Evolutionary conservation across 2,888 invertebrate genomes (phyloP).

Genomic region (Choreutis nemorana): DNA sequence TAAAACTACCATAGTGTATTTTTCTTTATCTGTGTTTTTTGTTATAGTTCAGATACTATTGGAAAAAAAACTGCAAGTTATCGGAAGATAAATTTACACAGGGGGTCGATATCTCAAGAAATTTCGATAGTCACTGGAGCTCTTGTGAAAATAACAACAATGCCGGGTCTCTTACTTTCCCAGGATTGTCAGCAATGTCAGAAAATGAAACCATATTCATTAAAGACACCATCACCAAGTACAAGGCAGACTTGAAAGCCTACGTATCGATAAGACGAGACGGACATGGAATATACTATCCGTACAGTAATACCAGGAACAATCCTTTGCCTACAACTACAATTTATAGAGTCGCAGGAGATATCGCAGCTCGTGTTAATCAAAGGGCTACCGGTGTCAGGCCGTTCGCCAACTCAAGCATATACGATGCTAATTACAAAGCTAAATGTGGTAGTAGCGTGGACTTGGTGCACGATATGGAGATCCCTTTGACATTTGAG

Average conservation of each 20-base stretch:
- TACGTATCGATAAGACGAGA: slow-evolving; percentile 79
- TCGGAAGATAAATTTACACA: slow-evolving; percentile 17
- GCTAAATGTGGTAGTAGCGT: slow-evolving; percentile 45
- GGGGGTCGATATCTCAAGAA: slow-evolving; percentile 45
- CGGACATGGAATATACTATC: slow-evolving; percentile 71
- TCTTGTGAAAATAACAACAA: slow-evolving; percentile 21
- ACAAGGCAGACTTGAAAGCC: slow-evolving; percentile 57
- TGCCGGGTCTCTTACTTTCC: slow-evolving; percentile 42
- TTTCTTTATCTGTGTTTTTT: too few relatives aligned
- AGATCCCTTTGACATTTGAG: slow-evolving; percentile 31
- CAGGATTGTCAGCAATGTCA: slow-evolving; percentile 66
- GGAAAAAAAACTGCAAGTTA: slow-evolving; percentile 37
- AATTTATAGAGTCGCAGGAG: slow-evolving; percentile 22
- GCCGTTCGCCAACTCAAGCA: slow-evolving; percentile 29
- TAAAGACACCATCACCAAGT: slow-evolving; percentile 55
- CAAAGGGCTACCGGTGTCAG: slow-evolving; percentile 30
- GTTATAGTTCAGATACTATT: slow-evolving; percentile 10
- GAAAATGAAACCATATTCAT: slow-evolving; percentile 72
- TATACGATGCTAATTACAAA: slow-evolving; percentile 29
- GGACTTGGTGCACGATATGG: slow-evolving; percentile 32
- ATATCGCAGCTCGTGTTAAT: slow-evolving; percentile 34
- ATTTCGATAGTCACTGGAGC: slow-evolving; percentile 39
- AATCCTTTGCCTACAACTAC: slow-evolving; percentile 9
- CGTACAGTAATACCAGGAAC: slow-evolving; percentile 61
- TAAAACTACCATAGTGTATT: too few relatives aligned